These are phyloP conservation scores for Caloenas nicobarica DNA, from an alignment of 2,113 vertebrate genomes.

Conservation along the genomic window DNA sequence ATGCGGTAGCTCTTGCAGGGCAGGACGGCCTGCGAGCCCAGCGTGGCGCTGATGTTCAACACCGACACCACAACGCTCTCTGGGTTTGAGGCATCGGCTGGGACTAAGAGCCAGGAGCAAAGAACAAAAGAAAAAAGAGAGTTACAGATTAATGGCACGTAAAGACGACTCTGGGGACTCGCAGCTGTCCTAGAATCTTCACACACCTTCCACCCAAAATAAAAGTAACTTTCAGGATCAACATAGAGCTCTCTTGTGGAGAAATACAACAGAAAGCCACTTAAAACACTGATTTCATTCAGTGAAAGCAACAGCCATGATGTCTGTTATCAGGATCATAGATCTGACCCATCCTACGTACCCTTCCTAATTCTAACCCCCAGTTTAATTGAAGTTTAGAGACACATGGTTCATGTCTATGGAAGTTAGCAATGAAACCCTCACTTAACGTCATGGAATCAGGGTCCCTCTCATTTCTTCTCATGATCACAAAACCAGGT, in stretches of 20 bases:
- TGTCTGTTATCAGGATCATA: neutral
- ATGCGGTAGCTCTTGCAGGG: slow-evolving; percentile 91
- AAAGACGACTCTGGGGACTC: neutral
- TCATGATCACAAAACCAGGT: neutral
- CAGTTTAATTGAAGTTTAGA: neutral
- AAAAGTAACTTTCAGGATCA: neutral
- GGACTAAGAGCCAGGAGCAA: neutral
- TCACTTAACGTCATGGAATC: neutral
- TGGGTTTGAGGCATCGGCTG: slow-evolving; percentile 73
- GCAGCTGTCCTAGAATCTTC: neutral
- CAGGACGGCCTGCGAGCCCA: slow-evolving; percentile 79
- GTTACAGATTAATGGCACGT: neutral
- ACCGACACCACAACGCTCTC: slow-evolving; percentile 83
- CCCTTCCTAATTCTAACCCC: neutral
- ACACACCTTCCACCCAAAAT: neutral
- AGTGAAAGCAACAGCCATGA: neutral
- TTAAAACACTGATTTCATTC: neutral
- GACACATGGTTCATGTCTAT: fast-evolving
- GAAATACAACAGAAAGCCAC: neutral
- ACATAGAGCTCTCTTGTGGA: fast-evolving
- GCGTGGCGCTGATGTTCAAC: slow-evolving; percentile 77
- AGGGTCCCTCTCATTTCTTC: neutral
- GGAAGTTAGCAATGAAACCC: neutral
- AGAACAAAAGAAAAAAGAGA: neutral
- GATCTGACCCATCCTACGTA: neutral